Evolutionary conservation across 2,113 vertebrate species (phyloP), one percentile per base, ranked within the genome.

Genomic region (Dromiciops gliroides): DNA sequence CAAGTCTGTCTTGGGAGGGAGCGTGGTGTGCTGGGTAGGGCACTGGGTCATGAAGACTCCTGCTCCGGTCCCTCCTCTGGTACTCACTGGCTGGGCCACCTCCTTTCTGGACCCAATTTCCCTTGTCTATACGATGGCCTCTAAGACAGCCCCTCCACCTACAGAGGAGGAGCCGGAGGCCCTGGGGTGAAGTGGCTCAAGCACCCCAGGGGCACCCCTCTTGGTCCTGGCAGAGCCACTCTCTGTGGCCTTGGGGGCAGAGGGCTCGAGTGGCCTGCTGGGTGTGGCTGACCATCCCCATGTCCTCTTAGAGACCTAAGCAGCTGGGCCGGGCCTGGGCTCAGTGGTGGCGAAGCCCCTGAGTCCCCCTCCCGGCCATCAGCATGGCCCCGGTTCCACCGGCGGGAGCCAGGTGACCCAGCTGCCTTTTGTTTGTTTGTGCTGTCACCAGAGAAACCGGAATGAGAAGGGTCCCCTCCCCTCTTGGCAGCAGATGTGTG

Each of bases 401-500:
- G 94, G 96, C 95, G 94, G 90, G 93, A 95, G 94, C 95, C 95
- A 95, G 97, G 96, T 47, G 44, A 98, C 97, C 93, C 95, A 95
- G 97, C 97, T 98, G 98, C 95, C 94, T 97, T 97, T 97, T 98
- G 97, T 98, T 98, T 98, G 98, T 97, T 98, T 98, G 97, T 52
- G 89, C 95, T 60, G 98, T 99, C 97, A 92, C 98, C 98, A 96
- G 96, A 98, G 98, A 98, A 98, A 99, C 98, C 14, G 97, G 97
- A 96, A 96, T 97, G 97, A 91, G 98, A 25, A 89, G 88, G 8
- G 48, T 1, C 48, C 47, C n/a, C 47, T 10, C 23, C n/a, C 8
- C 89, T 25, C 47, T 48, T 25, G 24, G 52, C 88, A 23, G n/a
- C 1, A 23, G 22, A 37, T 22, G 37, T 24, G 88, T 48, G 47